Evolutionary conservation across 2,888 invertebrate species (phyloP).

Genomic region (Plagodis dolabraria): DNA sequence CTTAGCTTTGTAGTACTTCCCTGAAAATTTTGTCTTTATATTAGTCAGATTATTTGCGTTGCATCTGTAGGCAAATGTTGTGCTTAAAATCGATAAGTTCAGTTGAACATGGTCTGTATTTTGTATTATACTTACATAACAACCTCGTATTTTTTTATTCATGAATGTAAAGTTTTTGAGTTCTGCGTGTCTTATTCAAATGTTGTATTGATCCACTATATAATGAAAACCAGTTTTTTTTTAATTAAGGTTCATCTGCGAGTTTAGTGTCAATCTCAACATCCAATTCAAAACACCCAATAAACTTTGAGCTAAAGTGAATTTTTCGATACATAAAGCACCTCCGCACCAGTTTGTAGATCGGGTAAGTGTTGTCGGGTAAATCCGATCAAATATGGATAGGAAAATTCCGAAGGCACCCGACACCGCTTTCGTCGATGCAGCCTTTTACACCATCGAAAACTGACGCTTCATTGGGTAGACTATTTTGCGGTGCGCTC

Average conservation of each 20-base stretch:
- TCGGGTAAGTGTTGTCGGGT: constrained; percentile 60
- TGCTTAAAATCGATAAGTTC: too few relatives aligned
- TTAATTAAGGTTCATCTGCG: neutral
- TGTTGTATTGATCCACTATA: too few relatives aligned
- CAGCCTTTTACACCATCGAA: constrained; percentile 54
- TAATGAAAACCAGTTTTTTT: too few relatives aligned
- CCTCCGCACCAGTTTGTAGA: constrained; percentile 56
- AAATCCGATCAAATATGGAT: constrained; percentile 72
- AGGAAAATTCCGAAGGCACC: constrained; percentile 54
- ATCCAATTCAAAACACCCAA: constrained; percentile 24
- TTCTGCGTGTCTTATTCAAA: too few relatives aligned
- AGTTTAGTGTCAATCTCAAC: constrained; percentile 19
- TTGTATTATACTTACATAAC: too few relatives aligned
- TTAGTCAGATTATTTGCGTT: too few relatives aligned
- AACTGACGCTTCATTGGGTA: constrained; percentile 52
- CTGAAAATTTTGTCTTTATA: too few relatives aligned
- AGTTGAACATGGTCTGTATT: too few relatives aligned
- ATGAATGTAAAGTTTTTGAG: too few relatives aligned
- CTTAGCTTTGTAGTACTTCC: too few relatives aligned
- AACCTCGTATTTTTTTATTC: too few relatives aligned
- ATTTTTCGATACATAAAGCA: constrained; percentile 56
- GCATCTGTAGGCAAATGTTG: too few relatives aligned
- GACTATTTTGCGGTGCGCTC: constrained; percentile 37
- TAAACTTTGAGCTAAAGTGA: constrained; percentile 44
- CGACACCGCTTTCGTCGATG: constrained; percentile 44